phyloP scores from a whole-genome alignment of 2,113 vertebrate genomes.

The Etheostoma cragini region DNA sequence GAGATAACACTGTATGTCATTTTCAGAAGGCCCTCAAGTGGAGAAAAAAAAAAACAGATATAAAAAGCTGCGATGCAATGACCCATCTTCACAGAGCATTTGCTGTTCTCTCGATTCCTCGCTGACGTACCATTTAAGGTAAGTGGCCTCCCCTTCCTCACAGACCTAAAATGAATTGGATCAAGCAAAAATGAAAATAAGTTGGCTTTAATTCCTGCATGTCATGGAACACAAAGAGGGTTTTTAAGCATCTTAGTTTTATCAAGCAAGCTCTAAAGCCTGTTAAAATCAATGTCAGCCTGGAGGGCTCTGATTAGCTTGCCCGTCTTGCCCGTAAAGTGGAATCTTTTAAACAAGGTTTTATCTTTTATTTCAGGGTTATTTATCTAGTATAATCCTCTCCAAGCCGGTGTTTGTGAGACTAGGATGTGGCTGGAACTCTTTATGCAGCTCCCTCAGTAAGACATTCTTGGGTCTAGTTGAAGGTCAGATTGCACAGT shows the following conservation, averaged over 20 bases:
- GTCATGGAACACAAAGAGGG: not conserved
- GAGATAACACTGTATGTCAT: not conserved
- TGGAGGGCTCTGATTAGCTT: slow-evolving; percentile 28
- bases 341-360: slow-evolving; percentile 26
- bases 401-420: slow-evolving; percentile 17
- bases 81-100: slow-evolving; percentile 8
- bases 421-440: slow-evolving; percentile 28
- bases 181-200: not conserved
- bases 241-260: slow-evolving; percentile 22
- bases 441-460: slow-evolving; percentile 31
- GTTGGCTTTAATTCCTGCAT: not conserved
- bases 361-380: slow-evolving; percentile 42
- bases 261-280: slow-evolving; percentile 6
- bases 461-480: not conserved
- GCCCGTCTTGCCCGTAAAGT: slow-evolving; percentile 11
- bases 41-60: not conserved
- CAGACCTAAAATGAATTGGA: not conserved
- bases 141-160: not conserved
- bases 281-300: slow-evolving; percentile 23
- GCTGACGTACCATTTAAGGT: not conserved
- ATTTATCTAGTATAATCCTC: slow-evolving; percentile 39
- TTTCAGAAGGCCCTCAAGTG: not conserved
- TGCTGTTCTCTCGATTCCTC: not conserved
- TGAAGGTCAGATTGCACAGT: slow-evolving; percentile 49
- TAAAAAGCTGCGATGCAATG: slow-evolving; percentile 2